Evolutionary conservation across 2,888 invertebrate genomes (phyloP).

Genomic region (Spilarctia lutea): DNA sequence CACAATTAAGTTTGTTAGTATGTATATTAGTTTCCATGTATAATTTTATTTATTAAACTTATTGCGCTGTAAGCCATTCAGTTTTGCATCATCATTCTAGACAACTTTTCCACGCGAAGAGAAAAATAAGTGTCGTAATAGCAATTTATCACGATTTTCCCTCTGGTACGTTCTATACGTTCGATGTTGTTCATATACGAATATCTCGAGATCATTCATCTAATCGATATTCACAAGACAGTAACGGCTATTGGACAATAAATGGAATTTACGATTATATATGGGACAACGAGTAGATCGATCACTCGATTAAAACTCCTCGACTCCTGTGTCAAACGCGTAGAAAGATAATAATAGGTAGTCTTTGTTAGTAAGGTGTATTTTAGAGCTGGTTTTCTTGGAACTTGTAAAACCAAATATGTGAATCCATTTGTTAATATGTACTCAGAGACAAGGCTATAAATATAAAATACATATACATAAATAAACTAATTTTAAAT

Average conservation of each 20-base stretch:
- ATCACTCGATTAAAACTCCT: not conserved
- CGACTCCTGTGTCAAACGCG: not conserved
- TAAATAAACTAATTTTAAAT: not conserved
- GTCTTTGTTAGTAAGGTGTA: not conserved
- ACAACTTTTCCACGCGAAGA: slow-evolving; percentile 45
- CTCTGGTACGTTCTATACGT: slow-evolving; percentile 16
- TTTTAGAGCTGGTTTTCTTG: not conserved
- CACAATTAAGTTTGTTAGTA: not conserved
- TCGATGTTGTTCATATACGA: slow-evolving; percentile 4
- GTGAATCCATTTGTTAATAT: not conserved
- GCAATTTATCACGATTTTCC: slow-evolving; percentile 48
- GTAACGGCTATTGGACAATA: too few species aligned
- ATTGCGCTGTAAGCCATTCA: slow-evolving; percentile 25
- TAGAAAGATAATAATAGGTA: not conserved
- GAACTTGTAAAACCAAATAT: not conserved
- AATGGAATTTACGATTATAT: too few species aligned
- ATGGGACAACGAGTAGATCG: not conserved
- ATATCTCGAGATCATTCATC: slow-evolving; percentile 22
- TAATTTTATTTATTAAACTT: not conserved
- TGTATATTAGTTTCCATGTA: not conserved
- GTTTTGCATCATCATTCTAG: slow-evolving; percentile 45
- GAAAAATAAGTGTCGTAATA: slow-evolving; percentile 52
- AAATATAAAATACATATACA: not conserved
- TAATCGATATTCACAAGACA: slow-evolving; percentile 20
- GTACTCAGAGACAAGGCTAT: not conserved